Base-by-base conservation (phyloP, 2,888 invertebrate species). In the Muschampia plurimacula region DNA sequence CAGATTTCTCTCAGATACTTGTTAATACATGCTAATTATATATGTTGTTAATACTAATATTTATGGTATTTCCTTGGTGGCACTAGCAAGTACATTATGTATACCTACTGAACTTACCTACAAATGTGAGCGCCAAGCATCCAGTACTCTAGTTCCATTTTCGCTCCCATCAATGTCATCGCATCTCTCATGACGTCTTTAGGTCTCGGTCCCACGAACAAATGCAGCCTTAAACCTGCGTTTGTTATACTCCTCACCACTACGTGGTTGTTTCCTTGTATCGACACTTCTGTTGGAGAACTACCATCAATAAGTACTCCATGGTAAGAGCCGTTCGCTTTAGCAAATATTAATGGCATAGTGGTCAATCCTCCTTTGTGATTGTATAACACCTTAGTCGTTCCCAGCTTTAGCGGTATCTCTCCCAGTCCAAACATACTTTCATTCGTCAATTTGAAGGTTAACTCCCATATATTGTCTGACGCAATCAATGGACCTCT, bases 401-500 rank as follows among this genome's bases (percentile, higher is more conserved):
- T 87, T 15, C 84, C 85, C 55, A 77, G 76, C 67, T 75, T 85
- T 0, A 95, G 77, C 13, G 93, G 90, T 70, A 95, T 86, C 79
- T 95, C 91, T 28, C 95, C 95, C 2, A 96, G 84, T 0, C 96
- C 96, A 74, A 94, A 96, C 80, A 96, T 87, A 0, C 89, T 84
- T 70, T 93, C 91, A 28, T 95, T 88, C 0, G 95, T 95, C 44
- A 96, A 78, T 76, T 90, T 92, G 22, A 96, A 89, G 0, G 95
- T 89, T 79, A 96, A 91, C 83, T 96, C 96, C 95, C 96, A 96
- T 78, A 96, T 96, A 60, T 93, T 88, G 32, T 95, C 85, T 0
- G 96, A 95, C 2, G 95, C 95, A 74, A 96, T 95, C 0, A 96
- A 76, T 0, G 96, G 96, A 0, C 96, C 96, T 75, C 91, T 86